phyloP scores from a whole-genome alignment of 2,797 vertebrate genomes.

The Myiotriccus ornatus region DNA sequence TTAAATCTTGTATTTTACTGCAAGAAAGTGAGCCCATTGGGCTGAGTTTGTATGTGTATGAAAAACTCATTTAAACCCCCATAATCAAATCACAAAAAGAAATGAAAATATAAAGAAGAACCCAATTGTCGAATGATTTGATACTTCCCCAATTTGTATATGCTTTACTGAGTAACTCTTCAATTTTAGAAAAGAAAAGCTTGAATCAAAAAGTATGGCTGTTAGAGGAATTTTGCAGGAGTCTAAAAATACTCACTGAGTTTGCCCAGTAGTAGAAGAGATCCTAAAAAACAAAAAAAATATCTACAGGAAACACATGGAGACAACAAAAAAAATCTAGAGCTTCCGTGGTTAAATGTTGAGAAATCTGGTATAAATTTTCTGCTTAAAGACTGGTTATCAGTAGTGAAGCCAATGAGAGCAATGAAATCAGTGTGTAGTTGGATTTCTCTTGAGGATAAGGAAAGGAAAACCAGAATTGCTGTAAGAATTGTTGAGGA shows the following conservation, averaged over 20 bases:
- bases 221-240: neutral
- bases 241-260: neutral
- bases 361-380: neutral
- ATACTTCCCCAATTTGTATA: neutral
- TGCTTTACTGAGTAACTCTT: neutral
- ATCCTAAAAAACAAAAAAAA: neutral
- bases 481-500: neutral
- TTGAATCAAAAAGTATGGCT: neutral
- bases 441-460: neutral
- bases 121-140: neutral
- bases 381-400: neutral
- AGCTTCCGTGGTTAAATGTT: neutral
- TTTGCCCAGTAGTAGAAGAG: neutral
- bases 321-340: neutral
- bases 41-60: neutral
- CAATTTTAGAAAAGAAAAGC: neutral
- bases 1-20: neutral
- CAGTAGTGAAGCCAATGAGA: neutral
- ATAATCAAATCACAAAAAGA: neutral
- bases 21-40: neutral
- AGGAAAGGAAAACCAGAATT: neutral
- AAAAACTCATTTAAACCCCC: neutral
- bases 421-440: neutral
- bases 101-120: neutral
- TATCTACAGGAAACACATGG: neutral